Percentiles rank a stretch among this genome's conserved stretches.
These are phyloP conservation scores for Heliconius himera DNA, from an alignment of 1,140 invertebrate genomes.

Conservation along the genomic window DNA sequence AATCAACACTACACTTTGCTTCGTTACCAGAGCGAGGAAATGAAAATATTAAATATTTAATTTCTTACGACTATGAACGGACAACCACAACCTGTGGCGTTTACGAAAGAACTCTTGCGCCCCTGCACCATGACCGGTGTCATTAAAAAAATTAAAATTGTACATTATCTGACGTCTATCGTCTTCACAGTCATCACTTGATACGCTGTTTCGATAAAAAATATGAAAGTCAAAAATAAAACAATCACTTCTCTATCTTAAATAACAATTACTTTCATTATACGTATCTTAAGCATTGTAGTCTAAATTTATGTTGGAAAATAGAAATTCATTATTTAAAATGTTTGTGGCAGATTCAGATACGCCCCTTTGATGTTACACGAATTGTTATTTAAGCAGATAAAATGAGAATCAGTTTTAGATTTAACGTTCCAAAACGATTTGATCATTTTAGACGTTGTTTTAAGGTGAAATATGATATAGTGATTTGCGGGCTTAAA, in stretches of 20 bases:
- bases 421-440: neutral
- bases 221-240: no score
- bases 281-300: neutral
- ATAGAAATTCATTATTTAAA: conserved; percentile 16
- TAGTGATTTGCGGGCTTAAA: neutral
- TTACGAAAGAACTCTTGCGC: no score
- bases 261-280: neutral
- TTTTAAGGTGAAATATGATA: neutral
- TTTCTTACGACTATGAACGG: no score
- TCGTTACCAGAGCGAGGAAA: no score
- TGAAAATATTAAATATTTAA: no score
- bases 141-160: no score
- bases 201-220: no score
- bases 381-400: conserved; percentile 13
- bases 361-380: conserved; percentile 8
- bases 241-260: neutral
- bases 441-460: conserved; percentile 2
- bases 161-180: no score
- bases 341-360: conserved; percentile 5
- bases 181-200: no score
- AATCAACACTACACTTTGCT: no score
- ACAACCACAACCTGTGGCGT: no score
- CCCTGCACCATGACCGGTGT: no score
- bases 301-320: neutral
- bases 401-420: conserved; percentile 5